Conservation (phyloP, 1,140 invertebrate genomes). For the Hyposmocoma kahamanoa region DNA sequence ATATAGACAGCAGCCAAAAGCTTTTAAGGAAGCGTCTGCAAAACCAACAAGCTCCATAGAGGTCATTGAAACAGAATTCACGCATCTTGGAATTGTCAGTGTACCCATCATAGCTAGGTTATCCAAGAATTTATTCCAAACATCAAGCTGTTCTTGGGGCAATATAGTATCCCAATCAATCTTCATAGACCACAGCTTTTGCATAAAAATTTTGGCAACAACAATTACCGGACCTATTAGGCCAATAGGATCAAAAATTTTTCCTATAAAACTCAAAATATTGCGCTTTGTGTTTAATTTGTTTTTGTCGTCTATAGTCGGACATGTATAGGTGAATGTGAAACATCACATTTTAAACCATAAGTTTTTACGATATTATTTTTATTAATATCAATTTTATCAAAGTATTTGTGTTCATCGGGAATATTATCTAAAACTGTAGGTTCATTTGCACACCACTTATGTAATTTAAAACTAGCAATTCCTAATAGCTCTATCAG, state of each 20-base stretch:
- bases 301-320: background rate
- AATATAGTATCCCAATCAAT: conserved; percentile 6
- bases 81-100: conserved; percentile 1
- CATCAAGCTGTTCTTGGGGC: background rate
- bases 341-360: conserved; percentile 4
- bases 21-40: conserved; percentile 12
- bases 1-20: conserved; percentile 33
- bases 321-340: background rate
- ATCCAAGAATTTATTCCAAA: conserved; percentile 5
- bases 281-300: conserved; percentile 2
- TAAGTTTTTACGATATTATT: conserved; percentile 6
- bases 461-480: conserved; percentile 17
- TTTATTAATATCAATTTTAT: background rate
- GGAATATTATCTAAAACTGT: conserved; percentile 3
- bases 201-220: conserved; percentile 9
- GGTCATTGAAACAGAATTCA: background rate
- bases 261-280: conserved; percentile 4
- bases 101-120: conserved; percentile 4
- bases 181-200: conserved; percentile 5
- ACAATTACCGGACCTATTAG: conserved; percentile 9
- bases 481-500: conserved; percentile 9
- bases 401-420: conserved; percentile 1
- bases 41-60: conserved; percentile 5
- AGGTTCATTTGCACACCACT: conserved; percentile 11
- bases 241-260: conserved; percentile 10